Percentiles rank a stretch among this genome's conserved stretches.
Conservation (phyloP, 2,113 vertebrate species). For the Carettochelys insculpta region DNA sequence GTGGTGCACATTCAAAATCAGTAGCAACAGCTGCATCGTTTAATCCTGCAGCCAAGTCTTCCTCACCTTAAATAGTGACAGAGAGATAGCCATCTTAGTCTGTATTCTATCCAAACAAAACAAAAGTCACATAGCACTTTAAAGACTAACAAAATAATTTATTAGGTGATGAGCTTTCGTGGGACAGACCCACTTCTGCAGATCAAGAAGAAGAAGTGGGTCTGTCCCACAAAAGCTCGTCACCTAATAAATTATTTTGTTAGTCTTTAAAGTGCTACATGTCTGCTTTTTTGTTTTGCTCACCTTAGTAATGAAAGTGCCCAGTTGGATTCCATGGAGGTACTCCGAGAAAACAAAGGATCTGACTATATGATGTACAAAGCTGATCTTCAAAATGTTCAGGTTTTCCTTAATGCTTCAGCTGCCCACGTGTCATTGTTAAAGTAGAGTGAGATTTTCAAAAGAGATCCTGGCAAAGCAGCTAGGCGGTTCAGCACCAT, state of each 20-base stretch:
- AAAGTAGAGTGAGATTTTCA: neutral
- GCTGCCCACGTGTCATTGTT: neutral
- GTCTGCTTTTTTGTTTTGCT: too few species aligned
- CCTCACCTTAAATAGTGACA: neutral
- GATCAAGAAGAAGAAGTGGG: too few species aligned
- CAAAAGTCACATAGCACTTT: too few species aligned
- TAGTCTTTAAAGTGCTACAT: too few species aligned
- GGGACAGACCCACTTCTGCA: too few species aligned
- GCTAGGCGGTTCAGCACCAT: neutral
- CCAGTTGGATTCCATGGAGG: neutral
- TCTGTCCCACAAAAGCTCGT: too few species aligned
- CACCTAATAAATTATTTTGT: too few species aligned
- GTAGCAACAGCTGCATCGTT: neutral
- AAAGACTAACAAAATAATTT: too few species aligned
- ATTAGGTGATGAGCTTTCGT: too few species aligned
- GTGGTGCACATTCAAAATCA: neutral
- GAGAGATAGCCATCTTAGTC: too few species aligned
- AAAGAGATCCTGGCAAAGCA: neutral
- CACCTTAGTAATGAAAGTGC: neutral
- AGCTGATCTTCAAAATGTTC: neutral
- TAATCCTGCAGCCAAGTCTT: neutral
- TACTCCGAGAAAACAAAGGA: neutral
- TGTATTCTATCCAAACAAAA: too few species aligned
- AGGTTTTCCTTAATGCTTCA: neutral
- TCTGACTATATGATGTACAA: neutral